Base-by-base conservation (phyloP, 2,113 vertebrate genomes). In the Calonectris borealis region DNA sequence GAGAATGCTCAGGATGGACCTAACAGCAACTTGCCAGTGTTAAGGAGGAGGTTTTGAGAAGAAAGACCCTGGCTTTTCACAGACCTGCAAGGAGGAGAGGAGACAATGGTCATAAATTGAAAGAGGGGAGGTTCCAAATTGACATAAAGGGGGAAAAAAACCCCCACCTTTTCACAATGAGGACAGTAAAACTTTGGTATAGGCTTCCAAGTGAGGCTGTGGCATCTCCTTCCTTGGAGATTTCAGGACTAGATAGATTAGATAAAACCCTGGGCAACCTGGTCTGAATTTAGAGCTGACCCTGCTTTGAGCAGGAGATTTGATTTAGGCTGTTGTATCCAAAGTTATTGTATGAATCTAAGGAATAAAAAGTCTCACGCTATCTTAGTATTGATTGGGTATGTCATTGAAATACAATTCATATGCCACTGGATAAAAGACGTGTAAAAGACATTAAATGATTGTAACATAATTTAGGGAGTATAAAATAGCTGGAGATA, bases 121-220 rank as follows among this genome's bases (percentile, higher is more conserved):
- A 90, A 62, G 3, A 15, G 4, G 11, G 16, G 10, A 86, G 34
- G 9, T 80, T 94, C 55, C 40, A 61, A 66, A 61, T 11, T 66
- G 46, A 38, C 6, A 13, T 19, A 29, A 54, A 32, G 6, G 11
- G 9, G 0, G 8, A 32, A 34, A 66, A 34, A 48, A 44, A 6
- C 3, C 0, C 7, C 18, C 10, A 71, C 8, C n/a, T 70, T 86
- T 31, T 61, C 17, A 18, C 2, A 0, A 17, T 38, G 16, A 55
- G 3, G 19, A 27, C 0, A 3, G 16, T 70, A 46, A 75, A 83
- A 60, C 21, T 49, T 91, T 49, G 32, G 6, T 75, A 40, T 25
- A 34, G 18, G 32, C n/a, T 86, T 83, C 40, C 14, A 38, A 55
- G 25, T 40, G n/a, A 83, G 27, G 18, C 52, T 54, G 17, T 29